These are phyloP conservation scores for Ormyrus thymus DNA, from an alignment of 2,888 invertebrate genomes.

Conservation along the genomic window DNA sequence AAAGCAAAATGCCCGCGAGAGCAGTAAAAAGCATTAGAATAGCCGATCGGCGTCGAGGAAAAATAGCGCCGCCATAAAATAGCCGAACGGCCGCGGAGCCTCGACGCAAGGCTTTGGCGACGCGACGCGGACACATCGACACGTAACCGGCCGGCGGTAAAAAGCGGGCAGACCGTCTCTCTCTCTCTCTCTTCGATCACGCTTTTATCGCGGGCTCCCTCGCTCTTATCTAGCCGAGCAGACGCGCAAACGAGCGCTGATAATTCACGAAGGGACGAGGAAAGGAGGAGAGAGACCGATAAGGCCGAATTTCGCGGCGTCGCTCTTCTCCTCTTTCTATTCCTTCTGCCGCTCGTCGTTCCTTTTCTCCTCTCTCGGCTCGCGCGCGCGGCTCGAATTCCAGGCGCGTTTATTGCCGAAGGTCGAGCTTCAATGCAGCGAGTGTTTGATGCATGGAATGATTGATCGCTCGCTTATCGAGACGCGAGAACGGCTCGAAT, in stretches of 20 bases:
- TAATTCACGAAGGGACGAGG: slow-evolving; percentile 5
- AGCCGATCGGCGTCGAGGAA: too few relatives aligned
- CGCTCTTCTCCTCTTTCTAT: background rate
- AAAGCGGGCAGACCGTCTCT: slow-evolving; percentile 11
- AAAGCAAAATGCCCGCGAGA: too few relatives aligned
- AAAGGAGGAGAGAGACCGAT: background rate
- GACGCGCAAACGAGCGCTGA: background rate
- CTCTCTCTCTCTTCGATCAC: slow-evolving; percentile 2
- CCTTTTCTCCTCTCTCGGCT: background rate
- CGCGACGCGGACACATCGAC: background rate
- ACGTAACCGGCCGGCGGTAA: slow-evolving; percentile 1
- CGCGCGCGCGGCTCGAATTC: background rate
- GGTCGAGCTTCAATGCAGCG: background rate
- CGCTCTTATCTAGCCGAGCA: slow-evolving; percentile 11
- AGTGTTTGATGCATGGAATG: background rate
- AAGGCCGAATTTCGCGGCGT: slow-evolving; percentile 43
- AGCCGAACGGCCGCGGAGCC: background rate
- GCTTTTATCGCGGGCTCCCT: slow-evolving; percentile 18
- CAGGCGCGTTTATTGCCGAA: background rate
- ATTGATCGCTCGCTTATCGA: slow-evolving; percentile 3
- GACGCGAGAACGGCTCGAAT: too few relatives aligned
- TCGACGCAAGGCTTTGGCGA: slow-evolving; percentile 4
- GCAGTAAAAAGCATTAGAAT: too few relatives aligned
- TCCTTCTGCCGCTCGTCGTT: background rate
- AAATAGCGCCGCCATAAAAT: slow-evolving; percentile 8